A percentile compares a stretch with the other conserved stretches of the same genome.
Conservation (phyloP, 2,113 vertebrate species). For the Notarius lentiginosus region DNA sequence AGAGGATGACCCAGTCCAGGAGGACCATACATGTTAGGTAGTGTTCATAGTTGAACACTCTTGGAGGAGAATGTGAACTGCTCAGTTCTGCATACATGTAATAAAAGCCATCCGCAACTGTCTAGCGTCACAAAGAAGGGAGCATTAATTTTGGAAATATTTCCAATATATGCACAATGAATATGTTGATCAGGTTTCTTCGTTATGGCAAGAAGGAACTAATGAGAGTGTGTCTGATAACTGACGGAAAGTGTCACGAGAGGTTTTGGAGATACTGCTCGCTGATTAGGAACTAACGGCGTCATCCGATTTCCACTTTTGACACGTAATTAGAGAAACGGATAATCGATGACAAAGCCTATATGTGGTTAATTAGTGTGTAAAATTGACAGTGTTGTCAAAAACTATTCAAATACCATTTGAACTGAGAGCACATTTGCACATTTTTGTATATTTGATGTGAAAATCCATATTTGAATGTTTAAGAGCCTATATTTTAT, state of each 20-base stretch:
- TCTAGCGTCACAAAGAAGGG: background rate
- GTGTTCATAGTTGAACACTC: background rate
- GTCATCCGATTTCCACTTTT: slow-evolving; percentile 33
- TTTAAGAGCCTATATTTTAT: background rate
- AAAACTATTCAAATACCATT: background rate
- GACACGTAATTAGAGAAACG: slow-evolving; percentile 45
- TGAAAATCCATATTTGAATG: background rate
- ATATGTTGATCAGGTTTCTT: slow-evolving; percentile 4
- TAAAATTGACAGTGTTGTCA: background rate
- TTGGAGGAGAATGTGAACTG: background rate
- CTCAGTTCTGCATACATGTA: background rate
- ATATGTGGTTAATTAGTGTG: background rate
- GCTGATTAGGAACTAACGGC: slow-evolving; percentile 41
- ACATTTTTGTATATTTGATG: background rate
- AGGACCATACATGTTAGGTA: background rate
- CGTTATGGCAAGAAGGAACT: background rate
- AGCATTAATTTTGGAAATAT: background rate
- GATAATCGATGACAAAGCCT: slow-evolving; percentile 34
- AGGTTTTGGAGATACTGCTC: slow-evolving; percentile 19
- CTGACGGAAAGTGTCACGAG: slow-evolving; percentile 12
- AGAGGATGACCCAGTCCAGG: no score
- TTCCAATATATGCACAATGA: slow-evolving; percentile 3
- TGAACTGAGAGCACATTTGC: background rate
- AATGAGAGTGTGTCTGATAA: slow-evolving; percentile 1
- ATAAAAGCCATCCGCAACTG: background rate